Conservation (phyloP, 1,140 invertebrate genomes). For the Drosophila tropicalis region DNA sequence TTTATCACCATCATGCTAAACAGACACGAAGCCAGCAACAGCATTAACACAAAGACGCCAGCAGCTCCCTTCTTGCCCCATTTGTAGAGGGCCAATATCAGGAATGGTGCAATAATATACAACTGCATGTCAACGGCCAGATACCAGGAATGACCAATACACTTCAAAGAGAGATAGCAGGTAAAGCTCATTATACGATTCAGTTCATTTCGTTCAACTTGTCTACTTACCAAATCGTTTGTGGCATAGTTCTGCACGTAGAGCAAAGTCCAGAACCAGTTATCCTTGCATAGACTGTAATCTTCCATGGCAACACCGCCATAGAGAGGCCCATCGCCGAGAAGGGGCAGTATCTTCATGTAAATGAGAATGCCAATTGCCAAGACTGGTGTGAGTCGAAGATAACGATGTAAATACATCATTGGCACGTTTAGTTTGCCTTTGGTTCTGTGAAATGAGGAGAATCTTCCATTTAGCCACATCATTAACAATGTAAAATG, state of each 20-base stretch:
- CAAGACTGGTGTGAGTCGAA: slow-evolving; percentile 68
- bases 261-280: slow-evolving; percentile 58
- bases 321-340: slow-evolving; percentile 56
- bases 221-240: slow-evolving; percentile 31
- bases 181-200: background rate
- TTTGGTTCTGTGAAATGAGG: slow-evolving; percentile 24
- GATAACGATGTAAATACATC: slow-evolving; percentile 75
- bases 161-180: slow-evolving; percentile 84
- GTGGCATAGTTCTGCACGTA: slow-evolving; percentile 69
- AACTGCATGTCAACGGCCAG: slow-evolving; percentile 93
- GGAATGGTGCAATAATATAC: slow-evolving; percentile 89
- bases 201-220: background rate
- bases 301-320: slow-evolving; percentile 58
- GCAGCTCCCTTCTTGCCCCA: slow-evolving; percentile 82
- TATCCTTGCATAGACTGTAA: slow-evolving; percentile 33
- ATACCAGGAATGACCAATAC: slow-evolving; percentile 95
- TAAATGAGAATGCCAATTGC: slow-evolving; percentile 55
- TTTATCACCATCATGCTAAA: slow-evolving; percentile 56
- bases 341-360: slow-evolving; percentile 41
- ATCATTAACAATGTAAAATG: background rate
- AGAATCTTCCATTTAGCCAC: background rate
- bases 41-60: slow-evolving; percentile 34
- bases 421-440: slow-evolving; percentile 66
- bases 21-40: slow-evolving; percentile 44
- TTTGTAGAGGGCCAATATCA: slow-evolving; percentile 88